Evolutionary conservation across 2,797 vertebrate genomes (phyloP).

Genomic region (Lepilemur septentrionalis): DNA sequence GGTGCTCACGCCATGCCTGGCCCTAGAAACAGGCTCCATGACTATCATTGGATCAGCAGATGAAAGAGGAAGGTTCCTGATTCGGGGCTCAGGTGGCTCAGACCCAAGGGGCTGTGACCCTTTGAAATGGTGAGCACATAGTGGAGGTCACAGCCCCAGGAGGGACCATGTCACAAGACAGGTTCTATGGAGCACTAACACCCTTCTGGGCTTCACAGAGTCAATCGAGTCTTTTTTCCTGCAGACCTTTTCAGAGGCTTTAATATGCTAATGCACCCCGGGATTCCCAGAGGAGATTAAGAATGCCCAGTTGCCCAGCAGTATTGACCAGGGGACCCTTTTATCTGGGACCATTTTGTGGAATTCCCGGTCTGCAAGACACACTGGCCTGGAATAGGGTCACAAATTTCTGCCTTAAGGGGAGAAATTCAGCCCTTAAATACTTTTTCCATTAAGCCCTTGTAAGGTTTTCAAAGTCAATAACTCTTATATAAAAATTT

Average conservation of each 20-base stretch:
- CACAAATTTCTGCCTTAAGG: neutral
- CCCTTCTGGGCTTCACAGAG: neutral
- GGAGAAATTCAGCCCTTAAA: neutral
- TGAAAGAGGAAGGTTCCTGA: neutral
- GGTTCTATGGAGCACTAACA: neutral
- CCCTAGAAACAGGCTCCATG: neutral
- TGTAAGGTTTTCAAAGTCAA: neutral
- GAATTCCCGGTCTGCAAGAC: neutral
- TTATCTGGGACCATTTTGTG: neutral
- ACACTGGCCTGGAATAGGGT: neutral
- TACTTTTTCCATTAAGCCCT: neutral
- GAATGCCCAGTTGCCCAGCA: neutral
- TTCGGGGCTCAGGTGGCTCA: neutral
- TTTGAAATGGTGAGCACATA: neutral
- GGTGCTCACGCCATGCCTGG: neutral
- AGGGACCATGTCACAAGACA: neutral
- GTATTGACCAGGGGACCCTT: neutral
- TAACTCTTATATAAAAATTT: neutral
- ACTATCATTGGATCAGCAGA: neutral
- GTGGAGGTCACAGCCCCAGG: neutral
- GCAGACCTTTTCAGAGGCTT: slow-evolving; percentile 60
- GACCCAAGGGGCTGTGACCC: neutral
- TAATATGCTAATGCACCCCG: slow-evolving; percentile 7
- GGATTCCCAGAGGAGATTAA: neutral
- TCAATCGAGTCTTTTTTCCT: neutral